Evolutionary conservation across 2,113 vertebrate genomes (phyloP).

Genomic region (Trichechus manatus): DNA sequence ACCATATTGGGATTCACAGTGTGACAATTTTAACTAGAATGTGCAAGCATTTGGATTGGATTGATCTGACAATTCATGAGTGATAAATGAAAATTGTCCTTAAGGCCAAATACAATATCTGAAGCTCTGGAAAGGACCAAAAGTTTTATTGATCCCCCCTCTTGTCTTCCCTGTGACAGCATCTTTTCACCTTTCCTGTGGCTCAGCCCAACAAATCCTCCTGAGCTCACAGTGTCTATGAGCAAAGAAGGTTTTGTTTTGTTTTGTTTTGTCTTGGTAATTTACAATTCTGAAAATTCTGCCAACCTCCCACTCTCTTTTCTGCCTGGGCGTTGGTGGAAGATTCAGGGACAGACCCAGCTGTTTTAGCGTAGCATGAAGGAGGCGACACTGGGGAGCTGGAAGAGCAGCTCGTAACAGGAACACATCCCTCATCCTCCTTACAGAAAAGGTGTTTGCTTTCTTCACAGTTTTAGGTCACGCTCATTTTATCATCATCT

Average conservation of each 20-base stretch:
- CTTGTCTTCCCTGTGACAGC: rapidly evolving
- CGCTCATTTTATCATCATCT: rapidly evolving
- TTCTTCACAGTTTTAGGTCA: neutral
- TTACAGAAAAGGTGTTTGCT: rapidly evolving
- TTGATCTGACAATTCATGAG: neutral
- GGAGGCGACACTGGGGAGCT: no score
- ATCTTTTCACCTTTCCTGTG: neutral
- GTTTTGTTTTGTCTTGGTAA: neutral
- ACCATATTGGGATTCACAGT: neutral
- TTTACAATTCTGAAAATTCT: rapidly evolving
- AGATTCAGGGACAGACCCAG: neutral
- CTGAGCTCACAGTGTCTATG: neutral
- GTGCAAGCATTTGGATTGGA: neutral
- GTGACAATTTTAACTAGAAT: neutral
- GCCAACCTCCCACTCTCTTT: neutral
- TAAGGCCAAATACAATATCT: neutral
- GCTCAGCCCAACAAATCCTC: neutral
- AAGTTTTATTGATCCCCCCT: neutral
- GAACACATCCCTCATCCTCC: neutral
- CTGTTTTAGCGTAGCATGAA: neutral
- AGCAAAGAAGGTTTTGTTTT: neutral
- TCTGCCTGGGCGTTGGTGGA: neutral
- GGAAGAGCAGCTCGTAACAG: neutral
- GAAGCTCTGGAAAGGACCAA: neutral
- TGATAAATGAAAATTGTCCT: neutral